Evolutionary conservation across 2,888 invertebrate species (phyloP), one percentile per base, ranked within the genome.

Genomic region (Euproctis similis): DNA sequence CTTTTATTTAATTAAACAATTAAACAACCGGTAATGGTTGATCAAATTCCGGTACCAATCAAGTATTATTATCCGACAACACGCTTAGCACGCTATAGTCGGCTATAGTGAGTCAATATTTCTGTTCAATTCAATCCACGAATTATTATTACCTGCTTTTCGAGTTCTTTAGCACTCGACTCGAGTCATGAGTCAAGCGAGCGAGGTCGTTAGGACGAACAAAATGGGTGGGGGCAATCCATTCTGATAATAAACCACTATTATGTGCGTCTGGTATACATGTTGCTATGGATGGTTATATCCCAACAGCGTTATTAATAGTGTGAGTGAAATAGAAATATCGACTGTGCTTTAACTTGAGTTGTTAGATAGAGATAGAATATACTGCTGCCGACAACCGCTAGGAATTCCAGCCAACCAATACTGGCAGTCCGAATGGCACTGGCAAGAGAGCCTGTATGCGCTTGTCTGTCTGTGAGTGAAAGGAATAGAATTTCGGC

Each of bases 351-450:
- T 11, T 5, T 11, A 16, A 21, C 12, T 5, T 16, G 4, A 13
- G 18, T 24, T 28, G 73, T 39, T 39, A 33, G 59, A 78, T 33
- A 54, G 59, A 58, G 74, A 73, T 26, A 48, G 47, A 28, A 31
- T 30, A 43, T 8, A 16, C 31, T 40, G 42, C 48, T 53, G 50
- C 48, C 51, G 55, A 53, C 52, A 58, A 56, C 53, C 50, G 61
- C 61, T 69, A 60, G 63, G 59, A 65, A 66, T 70, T 59, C 61
- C 67, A 66, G 62, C 58, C 64, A 66, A 65, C 70, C 71, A 71
- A 71, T 71, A 62, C 70, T 74, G 74, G 73, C 72, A 73, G 56
- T 58, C 54, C 59, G 63, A 58, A 65, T 67, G 66, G 70, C 66
- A 68, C 61, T 64, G 65, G 61, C 60, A 61, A 53, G 46, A 46